Base-by-base conservation (phyloP, 1,140 invertebrate genomes). In the Euura saliciscinereae region DNA sequence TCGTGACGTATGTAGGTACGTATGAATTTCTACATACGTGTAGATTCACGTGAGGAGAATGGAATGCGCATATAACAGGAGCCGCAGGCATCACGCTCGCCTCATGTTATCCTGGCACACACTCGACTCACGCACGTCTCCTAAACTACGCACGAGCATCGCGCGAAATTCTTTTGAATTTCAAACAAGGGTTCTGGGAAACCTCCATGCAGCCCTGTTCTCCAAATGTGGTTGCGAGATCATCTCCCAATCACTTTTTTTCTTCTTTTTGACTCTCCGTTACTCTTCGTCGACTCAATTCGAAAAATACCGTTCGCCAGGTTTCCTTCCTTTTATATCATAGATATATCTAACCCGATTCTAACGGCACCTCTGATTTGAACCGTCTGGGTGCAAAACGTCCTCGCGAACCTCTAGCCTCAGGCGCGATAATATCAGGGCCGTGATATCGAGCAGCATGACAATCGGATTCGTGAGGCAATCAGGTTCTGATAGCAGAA, bases 71-170 rank as follows among this genome's bases (percentile, higher is more conserved):
- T 6, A 45, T 45, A 68, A 68, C 13, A 43, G 44, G 64, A 11
- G 64, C 66, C 43, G 43, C n/a, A 44, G n/a, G 13, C 3, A 69
- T 6, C 8, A 43, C 44, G 45, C 43, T 66, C 44, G 71, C 7
- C 44, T 72, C 66, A 72, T 72, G 71, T 72, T 72, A 72, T 72
- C 66, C 71, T 72, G 51, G 66, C 13, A 46, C 45, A 68, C 67
- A 43, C 65, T 45, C 71, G 71, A 66, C 43, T 11, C 71, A 59
- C 67, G 44, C 65, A 68, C 71, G 71, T 66, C 71, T 71, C 69
- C n/a, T 13, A 59, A 59, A 28, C 28, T 28, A 28, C 51, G 51
- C 51, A 59, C 51, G 28, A 28, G 28, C 1, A 28, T 28, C 28
- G 51, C 51, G 51, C 51, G 51, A 6, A 59, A 59, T 8, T n/a